These are phyloP conservation scores for Drosophila colorata DNA, from an alignment of 2,888 invertebrate species.

Conservation along the genomic window DNA sequence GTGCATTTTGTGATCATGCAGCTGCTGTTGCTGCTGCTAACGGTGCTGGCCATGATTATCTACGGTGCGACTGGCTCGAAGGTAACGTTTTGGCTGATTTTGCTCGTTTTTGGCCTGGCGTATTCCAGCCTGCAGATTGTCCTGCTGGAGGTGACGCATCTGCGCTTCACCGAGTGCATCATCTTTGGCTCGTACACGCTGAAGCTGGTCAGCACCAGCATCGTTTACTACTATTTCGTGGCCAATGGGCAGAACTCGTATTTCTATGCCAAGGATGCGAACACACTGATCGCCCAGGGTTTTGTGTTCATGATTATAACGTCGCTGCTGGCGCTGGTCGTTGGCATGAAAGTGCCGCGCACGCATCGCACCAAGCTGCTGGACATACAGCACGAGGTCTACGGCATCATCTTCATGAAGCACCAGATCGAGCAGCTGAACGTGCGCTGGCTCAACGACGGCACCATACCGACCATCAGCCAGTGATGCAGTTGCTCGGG, in stretches of 20 bases:
- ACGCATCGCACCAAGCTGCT: constrained; percentile 77
- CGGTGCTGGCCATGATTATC: constrained; percentile 78
- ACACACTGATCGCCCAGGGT: constrained; percentile 82
- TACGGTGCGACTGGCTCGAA: constrained; percentile 61
- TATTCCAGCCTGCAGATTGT: constrained; percentile 79
- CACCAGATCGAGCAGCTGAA: constrained; percentile 84
- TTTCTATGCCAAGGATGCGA: constrained; percentile 79
- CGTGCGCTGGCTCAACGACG: constrained; percentile 81
- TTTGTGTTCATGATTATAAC: constrained; percentile 82
- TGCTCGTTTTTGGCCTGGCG: constrained; percentile 77
- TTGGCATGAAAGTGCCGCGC: constrained; percentile 82
- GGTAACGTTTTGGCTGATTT: constrained; percentile 79
- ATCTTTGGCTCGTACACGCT: constrained; percentile 71
- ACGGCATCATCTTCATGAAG: constrained; percentile 83
- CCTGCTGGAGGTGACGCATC: constrained; percentile 79
- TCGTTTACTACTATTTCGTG: constrained; percentile 81
- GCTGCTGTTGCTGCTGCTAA: constrained; percentile 63
- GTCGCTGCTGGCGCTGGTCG: constrained; percentile 77
- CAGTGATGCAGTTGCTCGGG: constrained; percentile 29
- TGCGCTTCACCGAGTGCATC: constrained; percentile 76
- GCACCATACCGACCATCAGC: constrained; percentile 82
- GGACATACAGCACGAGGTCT: constrained; percentile 81
- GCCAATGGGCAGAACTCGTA: constrained; percentile 77
- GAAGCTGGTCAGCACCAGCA: constrained; percentile 73
- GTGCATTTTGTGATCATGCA: constrained; percentile 77